Base-by-base conservation (phyloP, 2,888 invertebrate genomes). In the Meghimatium bilineatum region DNA sequence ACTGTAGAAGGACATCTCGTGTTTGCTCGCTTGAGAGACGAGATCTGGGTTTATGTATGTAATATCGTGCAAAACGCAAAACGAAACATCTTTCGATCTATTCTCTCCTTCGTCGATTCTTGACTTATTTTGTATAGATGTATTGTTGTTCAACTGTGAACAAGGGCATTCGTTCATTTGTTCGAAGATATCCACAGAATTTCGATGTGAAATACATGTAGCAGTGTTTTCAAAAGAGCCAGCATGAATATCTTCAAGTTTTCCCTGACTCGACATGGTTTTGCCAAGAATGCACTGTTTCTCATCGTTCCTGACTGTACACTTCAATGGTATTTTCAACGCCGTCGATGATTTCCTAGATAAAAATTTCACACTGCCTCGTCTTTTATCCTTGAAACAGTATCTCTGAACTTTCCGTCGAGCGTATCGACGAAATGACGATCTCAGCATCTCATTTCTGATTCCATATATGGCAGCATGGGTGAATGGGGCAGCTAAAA, bases 391-490 rank as follows among this genome's bases (percentile, higher is more conserved):
- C 81, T 90, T 90, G 83, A 88, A 88, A 76, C 90, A 91, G 36
- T 88, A 87, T 49, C 88, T 88, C 71, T 90, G 88, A 32, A 90
- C 67, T 82, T 89, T 89, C 32, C 90, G 85, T 36, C 89, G 80
- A 29, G 88, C 83, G 77, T 90, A 92, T 32, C 90, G 84, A 66
- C 86, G 87, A 85, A 92, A 92, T 12, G 91, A 92, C 38, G 88
- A 86, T n/a, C 91, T 85, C 38, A 92, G 86, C 76, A 91, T 89
- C 81, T 90, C 90, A 80, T 92, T 92, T 66, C 90, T 84, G 69
- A 92, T 84, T 60, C 91, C 91, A 82, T 92, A 91, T 12, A 92
- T 88, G 34, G 90, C 89, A 29, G 90, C 90, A 79, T 91, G 89
- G 14, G 89, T 90, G 56, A 91, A 88, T 0, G 91, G 91, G 6